phyloP scores from a whole-genome alignment of 2,113 vertebrate genomes.

The Indri indri region DNA sequence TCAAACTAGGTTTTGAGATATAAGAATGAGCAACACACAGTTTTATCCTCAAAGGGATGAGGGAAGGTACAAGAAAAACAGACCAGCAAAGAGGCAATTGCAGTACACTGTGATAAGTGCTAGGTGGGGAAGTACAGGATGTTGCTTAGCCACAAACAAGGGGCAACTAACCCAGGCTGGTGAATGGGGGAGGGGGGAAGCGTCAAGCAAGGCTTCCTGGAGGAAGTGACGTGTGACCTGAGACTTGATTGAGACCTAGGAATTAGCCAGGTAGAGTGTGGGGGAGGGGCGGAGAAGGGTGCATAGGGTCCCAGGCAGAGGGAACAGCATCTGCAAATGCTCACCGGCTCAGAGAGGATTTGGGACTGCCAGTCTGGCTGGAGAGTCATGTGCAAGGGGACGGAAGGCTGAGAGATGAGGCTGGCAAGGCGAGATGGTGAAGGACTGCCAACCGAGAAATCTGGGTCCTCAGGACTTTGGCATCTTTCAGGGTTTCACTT shows the following conservation, averaged over 20 bases:
- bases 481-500: not conserved
- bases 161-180: not conserved
- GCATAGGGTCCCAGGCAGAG: not conserved
- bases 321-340: not conserved
- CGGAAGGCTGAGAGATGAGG: not conserved
- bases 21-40: not conserved
- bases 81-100: slow-evolving; percentile 20
- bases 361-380: not conserved
- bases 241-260: not conserved
- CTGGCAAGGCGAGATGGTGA: not conserved
- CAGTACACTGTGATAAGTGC: slow-evolving; percentile 22
- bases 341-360: not conserved
- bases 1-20: not conserved
- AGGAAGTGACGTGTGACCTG: slow-evolving; percentile 41
- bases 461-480: not conserved
- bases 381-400: not conserved
- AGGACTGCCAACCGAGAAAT: not conserved
- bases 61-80: slow-evolving; percentile 6
- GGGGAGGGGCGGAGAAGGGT: not conserved
- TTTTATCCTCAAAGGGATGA: not conserved
- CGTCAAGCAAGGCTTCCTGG: slow-evolving; percentile 49
- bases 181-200: not conserved
- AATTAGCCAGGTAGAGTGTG: not conserved
- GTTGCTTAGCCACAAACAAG: slow-evolving; percentile 69
- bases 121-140: slow-evolving; percentile 60